Evolutionary conservation across 2,888 invertebrate genomes (phyloP).

Genomic region (Mesorhabditis sp.): DNA sequence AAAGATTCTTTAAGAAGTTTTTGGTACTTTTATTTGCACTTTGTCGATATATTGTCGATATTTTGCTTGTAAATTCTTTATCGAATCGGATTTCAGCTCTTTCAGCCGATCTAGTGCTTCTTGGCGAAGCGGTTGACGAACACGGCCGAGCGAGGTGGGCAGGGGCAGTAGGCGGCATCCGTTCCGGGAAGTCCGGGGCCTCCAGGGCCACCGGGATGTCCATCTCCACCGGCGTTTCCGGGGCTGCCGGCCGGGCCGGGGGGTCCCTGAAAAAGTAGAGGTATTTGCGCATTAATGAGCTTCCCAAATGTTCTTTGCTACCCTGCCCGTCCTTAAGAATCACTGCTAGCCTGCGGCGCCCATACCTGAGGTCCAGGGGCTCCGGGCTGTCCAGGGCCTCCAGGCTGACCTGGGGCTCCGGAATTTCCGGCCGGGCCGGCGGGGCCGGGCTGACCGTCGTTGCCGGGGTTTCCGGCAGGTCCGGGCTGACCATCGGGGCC

Average conservation of each 20-base stretch:
- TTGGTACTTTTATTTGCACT: neutral
- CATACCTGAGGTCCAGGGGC: slow-evolving; percentile 26
- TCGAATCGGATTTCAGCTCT: neutral
- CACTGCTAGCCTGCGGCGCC: neutral
- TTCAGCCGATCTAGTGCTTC: neutral
- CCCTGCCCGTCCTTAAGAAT: neutral
- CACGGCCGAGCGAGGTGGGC: slow-evolving; percentile 35
- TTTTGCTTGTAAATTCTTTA: neutral
- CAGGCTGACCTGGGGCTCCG: slow-evolving; percentile 27
- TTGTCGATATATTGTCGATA: neutral
- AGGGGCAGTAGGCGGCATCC: slow-evolving; percentile 41
- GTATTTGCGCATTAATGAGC: neutral
- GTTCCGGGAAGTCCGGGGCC: slow-evolving; percentile 36
- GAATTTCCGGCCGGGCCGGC: slow-evolving; percentile 15
- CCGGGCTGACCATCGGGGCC: slow-evolving; percentile 32
- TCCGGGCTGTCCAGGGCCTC: slow-evolving; percentile 22
- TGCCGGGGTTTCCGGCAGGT: slow-evolving; percentile 28
- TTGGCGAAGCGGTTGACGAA: slow-evolving; percentile 22
- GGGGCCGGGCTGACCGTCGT: slow-evolving; percentile 12
- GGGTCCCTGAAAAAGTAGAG: slow-evolving; percentile 24
- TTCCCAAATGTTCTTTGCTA: neutral
- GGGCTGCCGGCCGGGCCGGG: slow-evolving; percentile 27
- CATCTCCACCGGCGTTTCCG: slow-evolving; percentile 20
- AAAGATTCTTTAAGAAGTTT: neutral
- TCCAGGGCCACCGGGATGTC: slow-evolving; percentile 37